phyloP scores from a whole-genome alignment of 2,113 vertebrate species.

The Cottus gobio region DNA sequence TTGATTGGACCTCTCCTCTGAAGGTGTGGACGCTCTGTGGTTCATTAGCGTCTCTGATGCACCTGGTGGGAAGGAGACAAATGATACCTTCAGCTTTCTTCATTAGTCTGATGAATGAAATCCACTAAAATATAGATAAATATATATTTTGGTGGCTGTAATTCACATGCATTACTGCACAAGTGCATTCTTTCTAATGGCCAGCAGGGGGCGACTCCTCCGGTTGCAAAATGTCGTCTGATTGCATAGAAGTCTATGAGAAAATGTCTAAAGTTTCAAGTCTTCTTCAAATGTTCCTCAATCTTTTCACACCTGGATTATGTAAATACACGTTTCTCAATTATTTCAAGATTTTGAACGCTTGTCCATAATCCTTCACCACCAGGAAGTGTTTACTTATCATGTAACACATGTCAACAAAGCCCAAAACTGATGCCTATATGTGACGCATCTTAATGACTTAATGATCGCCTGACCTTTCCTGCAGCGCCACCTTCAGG shows the following conservation, averaged over 20 bases:
- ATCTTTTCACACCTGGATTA: no score
- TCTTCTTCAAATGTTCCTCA: no score
- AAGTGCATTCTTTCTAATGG: no score
- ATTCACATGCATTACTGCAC: no score
- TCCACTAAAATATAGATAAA: neutral
- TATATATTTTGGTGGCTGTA: neutral
- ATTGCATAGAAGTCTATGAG: no score
- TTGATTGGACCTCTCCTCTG: constrained; percentile 16
- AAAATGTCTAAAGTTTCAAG: no score
- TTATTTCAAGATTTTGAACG: no score
- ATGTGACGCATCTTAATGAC: neutral
- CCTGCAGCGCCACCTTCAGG: neutral
- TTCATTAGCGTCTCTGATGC: neutral
- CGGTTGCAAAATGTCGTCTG: no score
- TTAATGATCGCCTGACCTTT: neutral
- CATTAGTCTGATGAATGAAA: neutral
- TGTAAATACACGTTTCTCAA: no score
- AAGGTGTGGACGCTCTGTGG: neutral
- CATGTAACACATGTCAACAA: neutral
- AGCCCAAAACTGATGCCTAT: neutral
- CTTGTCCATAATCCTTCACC: no score
- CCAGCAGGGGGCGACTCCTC: no score
- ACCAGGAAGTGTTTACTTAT: neutral
- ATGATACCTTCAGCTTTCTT: constrained; percentile 8
- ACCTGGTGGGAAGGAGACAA: constrained; percentile 2